Evolutionary conservation across 2,797 vertebrate genomes (phyloP), one percentile per base, ranked within the genome.

Genomic region (Acanthornis magna): DNA sequence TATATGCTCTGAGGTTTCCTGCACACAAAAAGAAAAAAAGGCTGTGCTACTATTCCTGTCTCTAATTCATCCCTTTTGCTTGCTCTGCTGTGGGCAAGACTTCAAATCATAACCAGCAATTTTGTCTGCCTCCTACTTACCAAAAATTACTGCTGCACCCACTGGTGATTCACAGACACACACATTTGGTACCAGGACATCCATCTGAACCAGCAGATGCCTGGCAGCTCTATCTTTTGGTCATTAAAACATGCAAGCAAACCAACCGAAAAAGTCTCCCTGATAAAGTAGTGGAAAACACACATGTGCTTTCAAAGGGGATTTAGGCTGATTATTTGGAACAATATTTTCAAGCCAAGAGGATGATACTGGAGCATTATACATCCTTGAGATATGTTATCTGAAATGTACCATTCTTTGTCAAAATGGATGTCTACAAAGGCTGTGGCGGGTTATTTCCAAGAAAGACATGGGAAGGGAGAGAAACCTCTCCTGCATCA

Each of bases 1-100:
- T 97, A 97, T 96, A 93, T 66, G 90, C 96, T 96, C 91, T 97
- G 97, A 97, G 97, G 97, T 97, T 98, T 98, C 96, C 96, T 95
- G 88, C 91, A 96, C 94, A 95, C 67, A 92, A 68, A 72, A 85
- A 85, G 60, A 76, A 81, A 88, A 88, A 89, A 94, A 97, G 94
- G 93, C 86, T 66, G 43, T 63, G 79, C 94, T 97, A 88, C 97
- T 97, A 98, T 98, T 98, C 91, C 94, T 94, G 93, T 96, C 96
- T 97, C 94, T 96, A 97, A 97, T 97, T 97, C 95, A 96, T 95
- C 96, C 93, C 95, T 97, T 97, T 93, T 85, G 86, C 96, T 94
- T 92, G 93, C 91, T 83, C 38, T 92, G 89, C 93, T 97, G 94
- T 55, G 94, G 97, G 97, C 89, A 97, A 93, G 96, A 89, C 96